Percentiles rank a stretch among this genome's conserved stretches.
Evolutionary conservation across 2,888 invertebrate species (phyloP).

Genomic region (Adelognathus sp.): DNA sequence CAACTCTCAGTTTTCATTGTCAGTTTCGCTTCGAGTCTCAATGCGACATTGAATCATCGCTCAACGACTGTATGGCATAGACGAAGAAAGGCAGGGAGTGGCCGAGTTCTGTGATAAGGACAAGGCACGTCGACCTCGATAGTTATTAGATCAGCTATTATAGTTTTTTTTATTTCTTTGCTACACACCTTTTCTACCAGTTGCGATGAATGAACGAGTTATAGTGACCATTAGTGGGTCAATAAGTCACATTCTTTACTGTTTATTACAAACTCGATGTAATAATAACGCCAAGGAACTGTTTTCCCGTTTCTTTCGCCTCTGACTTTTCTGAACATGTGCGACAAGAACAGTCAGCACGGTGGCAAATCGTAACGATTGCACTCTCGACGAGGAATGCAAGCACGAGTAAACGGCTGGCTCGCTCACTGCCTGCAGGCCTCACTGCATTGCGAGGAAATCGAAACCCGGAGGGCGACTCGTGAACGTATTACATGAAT

Average conservation of each 20-base stretch:
- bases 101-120: conserved; percentile 32
- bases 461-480: not conserved
- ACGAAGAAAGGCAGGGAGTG: conserved; percentile 33
- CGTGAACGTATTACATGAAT: not conserved
- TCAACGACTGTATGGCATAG: conserved; percentile 13
- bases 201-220: conserved; percentile 36
- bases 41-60: conserved; percentile 38
- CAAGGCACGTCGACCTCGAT: conserved; percentile 54
- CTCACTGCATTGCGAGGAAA: no score
- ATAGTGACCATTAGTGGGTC: not conserved
- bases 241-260: conserved; percentile 6
- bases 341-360: no score
- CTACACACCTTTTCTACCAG: conserved; percentile 11
- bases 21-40: not conserved
- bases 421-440: no score
- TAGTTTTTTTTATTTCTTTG: conserved; percentile 13
- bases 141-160: conserved; percentile 17
- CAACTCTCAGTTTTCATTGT: conserved; percentile 43
- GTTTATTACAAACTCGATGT: not conserved
- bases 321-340: conserved; percentile 33
- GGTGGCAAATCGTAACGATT: not conserved
- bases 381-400: not conserved
- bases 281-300: not conserved
- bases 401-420: not conserved
- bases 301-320: conserved; percentile 34